These are phyloP conservation scores for Moxostoma hubbsi DNA, from an alignment of 2,797 vertebrate genomes.

Conservation along the genomic window DNA sequence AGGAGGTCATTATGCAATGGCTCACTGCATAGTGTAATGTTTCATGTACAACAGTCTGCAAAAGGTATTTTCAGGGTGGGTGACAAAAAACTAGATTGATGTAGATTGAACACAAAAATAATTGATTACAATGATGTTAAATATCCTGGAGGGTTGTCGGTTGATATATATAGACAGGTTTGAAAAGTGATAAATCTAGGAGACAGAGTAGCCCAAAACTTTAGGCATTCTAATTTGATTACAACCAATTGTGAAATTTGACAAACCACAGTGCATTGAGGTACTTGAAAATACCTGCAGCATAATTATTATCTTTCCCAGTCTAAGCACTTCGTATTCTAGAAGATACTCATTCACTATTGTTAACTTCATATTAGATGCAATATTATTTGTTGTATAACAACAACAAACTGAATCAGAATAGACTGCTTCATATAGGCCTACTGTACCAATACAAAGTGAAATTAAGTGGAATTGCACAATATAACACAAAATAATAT, in stretches of 20 bases:
- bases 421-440: too few relatives aligned
- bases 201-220: slow-evolving; percentile 18
- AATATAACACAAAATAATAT: too few relatives aligned
- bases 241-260: slow-evolving; percentile 47
- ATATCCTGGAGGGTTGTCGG: slow-evolving; percentile 42
- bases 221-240: slow-evolving; percentile 33
- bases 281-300: slow-evolving; percentile 17
- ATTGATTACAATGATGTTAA: slow-evolving; percentile 47
- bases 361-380: background rate
- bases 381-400: background rate
- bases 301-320: slow-evolving; percentile 25
- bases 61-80: slow-evolving; percentile 19
- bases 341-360: background rate
- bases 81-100: slow-evolving; percentile 35
- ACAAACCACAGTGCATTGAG: slow-evolving; percentile 26
- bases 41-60: background rate
- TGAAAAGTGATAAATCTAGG: slow-evolving; percentile 38
- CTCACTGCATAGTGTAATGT: slow-evolving; percentile 30
- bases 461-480: background rate
- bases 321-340: background rate
- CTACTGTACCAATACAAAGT: background rate
- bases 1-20: slow-evolving; percentile 76
- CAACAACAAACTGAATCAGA: background rate
- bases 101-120: slow-evolving; percentile 40
- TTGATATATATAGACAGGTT: slow-evolving; percentile 30